Evolutionary conservation across 2,888 invertebrate species (phyloP).

Genomic region (Patella pellucida): DNA sequence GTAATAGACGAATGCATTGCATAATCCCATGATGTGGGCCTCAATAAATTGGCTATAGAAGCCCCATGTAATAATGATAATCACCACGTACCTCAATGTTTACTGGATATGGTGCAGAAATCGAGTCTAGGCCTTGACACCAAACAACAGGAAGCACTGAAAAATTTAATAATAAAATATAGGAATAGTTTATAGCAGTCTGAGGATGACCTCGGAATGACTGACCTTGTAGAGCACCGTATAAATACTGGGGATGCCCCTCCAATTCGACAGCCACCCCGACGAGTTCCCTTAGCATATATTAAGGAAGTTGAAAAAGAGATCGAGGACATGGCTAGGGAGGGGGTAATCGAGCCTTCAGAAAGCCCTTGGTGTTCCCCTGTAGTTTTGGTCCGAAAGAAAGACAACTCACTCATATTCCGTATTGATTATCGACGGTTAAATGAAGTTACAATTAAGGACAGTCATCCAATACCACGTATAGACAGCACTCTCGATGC

Average conservation of each 20-base stretch:
- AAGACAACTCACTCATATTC: not conserved
- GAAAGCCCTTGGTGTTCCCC: not conserved
- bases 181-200: not conserved
- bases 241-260: not conserved
- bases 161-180: slow-evolving; percentile 9
- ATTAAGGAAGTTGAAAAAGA: not conserved
- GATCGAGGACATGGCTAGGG: not conserved
- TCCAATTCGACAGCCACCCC: not conserved
- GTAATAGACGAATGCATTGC: no score
- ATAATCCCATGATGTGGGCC: not conserved
- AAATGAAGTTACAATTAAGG: slow-evolving; percentile 15
- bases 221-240: slow-evolving; percentile 8
- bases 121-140: not conserved
- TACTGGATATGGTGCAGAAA: not conserved
- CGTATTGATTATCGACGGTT: slow-evolving; percentile 14
- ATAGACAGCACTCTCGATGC: slow-evolving; percentile 15
- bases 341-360: not conserved
- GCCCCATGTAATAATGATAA: not conserved
- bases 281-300: not conserved
- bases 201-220: slow-evolving; percentile 1
- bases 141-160: not conserved
- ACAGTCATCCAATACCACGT: slow-evolving; percentile 11
- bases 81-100: not conserved
- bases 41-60: not conserved
- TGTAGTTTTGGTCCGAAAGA: not conserved